phyloP scores from a whole-genome alignment of 1,140 invertebrate species.

The Ephestia elutella region DNA sequence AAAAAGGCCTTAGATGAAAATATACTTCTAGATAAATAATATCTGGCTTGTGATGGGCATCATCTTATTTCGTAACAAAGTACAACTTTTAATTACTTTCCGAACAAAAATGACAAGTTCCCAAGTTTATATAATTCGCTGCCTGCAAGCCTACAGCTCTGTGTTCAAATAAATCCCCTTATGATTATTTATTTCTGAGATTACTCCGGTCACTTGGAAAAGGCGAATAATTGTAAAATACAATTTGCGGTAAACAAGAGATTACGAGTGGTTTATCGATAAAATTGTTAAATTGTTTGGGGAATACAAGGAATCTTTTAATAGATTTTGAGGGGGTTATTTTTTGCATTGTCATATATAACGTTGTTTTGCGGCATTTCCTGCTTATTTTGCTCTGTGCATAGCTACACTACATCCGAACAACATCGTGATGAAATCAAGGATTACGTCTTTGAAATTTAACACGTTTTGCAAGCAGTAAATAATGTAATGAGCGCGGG shows the following conservation, averaged over 20 bases:
- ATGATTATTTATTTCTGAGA: slow-evolving; percentile 8
- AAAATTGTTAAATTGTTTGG: not conserved
- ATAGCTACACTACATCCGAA: too few relatives aligned
- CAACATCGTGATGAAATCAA: too few relatives aligned
- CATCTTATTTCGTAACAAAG: slow-evolving; percentile 24
- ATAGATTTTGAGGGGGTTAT: too few relatives aligned
- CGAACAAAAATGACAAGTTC: slow-evolving; percentile 25
- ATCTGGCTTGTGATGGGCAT: slow-evolving; percentile 16
- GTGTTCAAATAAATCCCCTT: slow-evolving; percentile 3
- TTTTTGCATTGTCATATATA: too few relatives aligned
- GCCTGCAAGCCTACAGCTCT: slow-evolving; percentile 13
- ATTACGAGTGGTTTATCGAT: not conserved
- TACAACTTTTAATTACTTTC: slow-evolving; percentile 30
- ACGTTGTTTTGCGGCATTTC: too few relatives aligned
- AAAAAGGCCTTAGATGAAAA: not conserved
- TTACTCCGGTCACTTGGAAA: slow-evolving; percentile 1
- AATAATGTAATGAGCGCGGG: too few relatives aligned
- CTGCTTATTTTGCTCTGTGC: too few relatives aligned
- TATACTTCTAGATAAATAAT: slow-evolving; percentile 11
- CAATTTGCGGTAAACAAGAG: not conserved
- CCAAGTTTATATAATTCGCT: slow-evolving; percentile 24
- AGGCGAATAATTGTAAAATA: not conserved
- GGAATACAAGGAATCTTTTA: not conserved
- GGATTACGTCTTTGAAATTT: too few relatives aligned
- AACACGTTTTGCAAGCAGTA: too few relatives aligned